These are phyloP conservation scores for Oreohelix idahoensis DNA, from an alignment of 1,140 invertebrate species.

Conservation along the genomic window DNA sequence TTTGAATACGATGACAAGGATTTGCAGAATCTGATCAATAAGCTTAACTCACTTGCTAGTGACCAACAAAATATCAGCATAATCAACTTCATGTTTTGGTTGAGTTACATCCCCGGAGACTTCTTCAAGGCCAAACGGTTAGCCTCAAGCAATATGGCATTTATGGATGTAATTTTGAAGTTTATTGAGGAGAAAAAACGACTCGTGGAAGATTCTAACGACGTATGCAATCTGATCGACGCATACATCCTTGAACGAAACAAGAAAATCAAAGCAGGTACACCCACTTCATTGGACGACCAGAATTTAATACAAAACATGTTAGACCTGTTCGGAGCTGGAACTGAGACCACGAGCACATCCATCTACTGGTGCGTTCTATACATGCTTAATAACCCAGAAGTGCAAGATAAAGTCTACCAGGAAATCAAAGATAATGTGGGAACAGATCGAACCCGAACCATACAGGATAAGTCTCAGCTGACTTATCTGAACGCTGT, in stretches of 20 bases:
- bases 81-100: constrained; percentile 40
- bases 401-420: constrained; percentile 73
- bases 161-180: constrained; percentile 23
- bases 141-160: constrained; percentile 16
- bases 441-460: not conserved
- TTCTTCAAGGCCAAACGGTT: constrained; percentile 39
- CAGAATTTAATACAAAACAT: constrained; percentile 35
- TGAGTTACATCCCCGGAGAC: constrained; percentile 49
- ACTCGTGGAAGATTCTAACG: constrained; percentile 19
- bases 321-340: constrained; percentile 79
- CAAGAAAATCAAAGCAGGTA: constrained; percentile 13
- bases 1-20: constrained; percentile 72
- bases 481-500: constrained; percentile 24
- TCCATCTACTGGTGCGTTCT: constrained; percentile 91
- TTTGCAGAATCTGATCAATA: constrained; percentile 36
- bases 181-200: not conserved
- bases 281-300: constrained; percentile 14
- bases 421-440: not conserved
- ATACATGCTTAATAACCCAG: constrained; percentile 82
- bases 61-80: not conserved
- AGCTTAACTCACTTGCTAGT: constrained; percentile 25
- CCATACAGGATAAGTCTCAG: not conserved
- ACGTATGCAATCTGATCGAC: constrained; percentile 46
- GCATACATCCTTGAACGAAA: constrained; percentile 46
- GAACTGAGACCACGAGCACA: constrained; percentile 88